Percentiles rank a stretch among this genome's conserved stretches.
Evolutionary conservation across 2,113 vertebrate genomes (phyloP).

Genomic region (Romanogobio albipinnatus): DNA sequence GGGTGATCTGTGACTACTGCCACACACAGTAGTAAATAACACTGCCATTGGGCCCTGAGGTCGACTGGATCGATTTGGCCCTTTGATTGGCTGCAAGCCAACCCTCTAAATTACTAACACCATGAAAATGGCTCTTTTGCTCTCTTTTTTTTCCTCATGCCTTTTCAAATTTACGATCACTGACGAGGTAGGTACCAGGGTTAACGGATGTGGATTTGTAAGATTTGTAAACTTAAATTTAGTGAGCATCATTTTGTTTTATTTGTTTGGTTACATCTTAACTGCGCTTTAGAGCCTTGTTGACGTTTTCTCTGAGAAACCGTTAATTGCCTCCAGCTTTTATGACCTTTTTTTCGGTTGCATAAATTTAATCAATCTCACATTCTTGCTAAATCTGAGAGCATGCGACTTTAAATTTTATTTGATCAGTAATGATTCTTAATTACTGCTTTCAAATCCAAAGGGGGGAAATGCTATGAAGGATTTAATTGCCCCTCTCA

Average conservation of each 20-base stretch:
- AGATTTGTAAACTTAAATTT: conserved; percentile 58
- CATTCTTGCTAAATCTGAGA: conserved; percentile 63
- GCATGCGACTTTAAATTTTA: conserved; percentile 72
- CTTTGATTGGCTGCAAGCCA: conserved; percentile 78
- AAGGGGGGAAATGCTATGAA: conserved; percentile 70
- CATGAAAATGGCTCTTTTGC: conserved; percentile 71
- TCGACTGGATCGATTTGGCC: conserved; percentile 77
- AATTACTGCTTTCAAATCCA: conserved; percentile 74
- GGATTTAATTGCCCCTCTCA: conserved; percentile 71
- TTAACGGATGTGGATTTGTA: conserved; percentile 19
- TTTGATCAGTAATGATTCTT: conserved; percentile 81
- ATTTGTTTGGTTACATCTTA: conserved; percentile 57
- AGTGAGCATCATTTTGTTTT: conserved; percentile 56
- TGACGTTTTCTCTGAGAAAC: conserved; percentile 61
- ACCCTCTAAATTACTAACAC: conserved; percentile 78
- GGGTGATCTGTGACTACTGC: conserved; percentile 82
- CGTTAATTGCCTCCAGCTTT: conserved; percentile 59
- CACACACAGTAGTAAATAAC: conserved; percentile 79
- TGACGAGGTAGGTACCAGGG: neutral
- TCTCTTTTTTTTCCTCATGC: conserved; percentile 62
- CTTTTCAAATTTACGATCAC: conserved; percentile 42
- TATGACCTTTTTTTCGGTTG: conserved; percentile 61
- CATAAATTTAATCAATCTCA: conserved; percentile 64
- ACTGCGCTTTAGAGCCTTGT: conserved; percentile 60
- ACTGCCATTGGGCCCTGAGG: conserved; percentile 70